Base-by-base conservation (phyloP, 1,140 invertebrate genomes). In the Drosophila sproati region DNA sequence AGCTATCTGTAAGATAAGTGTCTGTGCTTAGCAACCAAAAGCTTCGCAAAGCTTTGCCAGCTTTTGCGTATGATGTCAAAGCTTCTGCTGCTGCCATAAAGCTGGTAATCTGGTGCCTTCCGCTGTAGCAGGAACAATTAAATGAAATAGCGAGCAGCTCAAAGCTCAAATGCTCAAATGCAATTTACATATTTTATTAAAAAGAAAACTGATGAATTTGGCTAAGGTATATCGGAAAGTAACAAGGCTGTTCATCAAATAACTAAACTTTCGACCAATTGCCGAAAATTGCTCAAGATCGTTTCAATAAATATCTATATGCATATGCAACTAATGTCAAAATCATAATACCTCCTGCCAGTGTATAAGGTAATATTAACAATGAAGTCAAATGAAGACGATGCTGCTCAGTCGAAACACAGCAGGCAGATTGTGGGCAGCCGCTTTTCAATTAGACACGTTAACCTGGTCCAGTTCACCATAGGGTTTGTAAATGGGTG, bases 401-500 rank as follows among this genome's bases (percentile, higher is more conserved):
- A 41, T 7, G 41, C n/a, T 35, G n/a, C 32, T 4, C 32, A 55
- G 39, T 66, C 31, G 8, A 45, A 35, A n/a, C 3, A 20, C 3
- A 66, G 31, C 51, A 5, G 6, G 6, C 62, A 45, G 41, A 43
- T 45, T 55, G 62, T 45, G 31, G 39, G 51, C 62, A 64, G 29
- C 29, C 20, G 0, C 43, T 7, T 12, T 12, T 12, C 12, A 12
- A 12, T 12, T 12, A 12, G 51, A 4, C 8, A 43, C 0, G 12
- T 12, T 12, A 7, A 41, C 7, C 28, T 39, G 4, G n/a, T 34
- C n/a, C 5, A 32, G 28, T 43, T n/a, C 29, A 29, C 10, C 12
- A 47, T 34, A 10, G 5, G 12, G 45, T 8, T 28, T 72, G 5
- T 57, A 52, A 5, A 10, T 57, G 31, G 64, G 73, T 5, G 73